Evolutionary conservation across 1,140 invertebrate species (phyloP).

Genomic region (Brachionus koreanus): DNA sequence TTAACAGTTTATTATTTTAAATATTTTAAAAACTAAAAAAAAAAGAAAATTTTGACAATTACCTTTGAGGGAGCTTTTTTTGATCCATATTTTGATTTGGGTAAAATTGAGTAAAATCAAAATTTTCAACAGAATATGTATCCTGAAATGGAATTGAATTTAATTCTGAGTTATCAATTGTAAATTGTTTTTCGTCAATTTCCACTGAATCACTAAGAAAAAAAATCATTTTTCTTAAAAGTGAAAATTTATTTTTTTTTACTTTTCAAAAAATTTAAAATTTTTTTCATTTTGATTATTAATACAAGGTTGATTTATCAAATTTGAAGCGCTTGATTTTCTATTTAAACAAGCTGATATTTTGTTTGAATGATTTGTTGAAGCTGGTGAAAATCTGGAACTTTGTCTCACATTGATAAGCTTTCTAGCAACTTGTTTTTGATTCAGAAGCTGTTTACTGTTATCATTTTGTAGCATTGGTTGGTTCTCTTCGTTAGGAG

Average conservation of each 20-base stretch:
- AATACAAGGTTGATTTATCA: not conserved
- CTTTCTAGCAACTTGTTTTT: conserved; percentile 21
- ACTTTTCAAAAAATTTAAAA: conserved; percentile 9
- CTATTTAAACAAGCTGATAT: not conserved
- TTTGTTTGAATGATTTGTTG: not conserved
- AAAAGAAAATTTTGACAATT: not conserved
- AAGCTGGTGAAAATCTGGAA: conserved; percentile 10
- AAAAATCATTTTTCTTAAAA: not conserved
- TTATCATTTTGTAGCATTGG: not conserved
- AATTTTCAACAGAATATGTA: not conserved
- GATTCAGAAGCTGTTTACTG: not conserved
- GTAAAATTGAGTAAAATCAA: not conserved
- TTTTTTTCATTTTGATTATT: not conserved
- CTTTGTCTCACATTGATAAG: conserved; percentile 2
- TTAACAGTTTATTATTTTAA: not conserved
- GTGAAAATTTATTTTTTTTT: not conserved
- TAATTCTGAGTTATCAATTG: not conserved
- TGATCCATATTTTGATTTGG: not conserved
- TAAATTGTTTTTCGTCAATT: not conserved
- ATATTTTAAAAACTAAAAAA: not conserved
- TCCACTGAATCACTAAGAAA: not conserved
- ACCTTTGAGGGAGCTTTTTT: not conserved
- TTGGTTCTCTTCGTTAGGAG: not conserved
- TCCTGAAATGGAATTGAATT: not conserved
- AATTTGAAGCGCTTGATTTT: not conserved